Base-by-base conservation (phyloP, 2,888 invertebrate species). In the Dendrolimus houi region DNA sequence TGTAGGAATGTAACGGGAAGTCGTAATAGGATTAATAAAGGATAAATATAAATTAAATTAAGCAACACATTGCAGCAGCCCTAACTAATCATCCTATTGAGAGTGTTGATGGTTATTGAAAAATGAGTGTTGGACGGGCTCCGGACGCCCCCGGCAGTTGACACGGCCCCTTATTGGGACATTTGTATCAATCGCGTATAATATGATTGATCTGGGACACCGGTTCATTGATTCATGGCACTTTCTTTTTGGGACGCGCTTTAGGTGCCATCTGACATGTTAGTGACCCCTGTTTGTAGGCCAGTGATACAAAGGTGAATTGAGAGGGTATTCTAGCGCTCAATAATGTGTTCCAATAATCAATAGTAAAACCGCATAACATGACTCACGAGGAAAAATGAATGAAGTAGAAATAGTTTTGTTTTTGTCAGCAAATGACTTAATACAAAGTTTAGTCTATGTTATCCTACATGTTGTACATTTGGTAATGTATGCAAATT, bases 61-160 rank as follows among this genome's bases (percentile, higher is more conserved):
- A 29, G 29, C 29, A 3, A 29, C 29, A 29, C 29, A 29, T 29
- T 6, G 29, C 7, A 10, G 47, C 47, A 47, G 47, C 47, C 47
- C 47, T 47, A 10, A 47, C 9, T 47, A 47, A 74, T 76, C 69
- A 76, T 75, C 62, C 74, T 73, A 75, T 76, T 75, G 70, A 63
- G 69, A 66, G 56, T 59, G 62, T 55, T 42, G 14, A 13, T 8
- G 42, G 57, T 59, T 71, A 76, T 75, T 75, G 76, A 67, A 47
- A 47, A 65, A 75, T 72, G 64, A 67, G 65, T 62, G 58, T 60
- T 65, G 71, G 65, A 59, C 65, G 66, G 61, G 9, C 60, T 59
- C 61, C 62, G 58, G 66, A 62, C 55, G 54, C 60, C 53, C 54
- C 56, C 56, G 52, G 52, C 54, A 57, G 47, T 10, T 47, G 47